Base-by-base conservation (phyloP, 2,797 vertebrate species). In the Chaetophractus vellerosus region DNA sequence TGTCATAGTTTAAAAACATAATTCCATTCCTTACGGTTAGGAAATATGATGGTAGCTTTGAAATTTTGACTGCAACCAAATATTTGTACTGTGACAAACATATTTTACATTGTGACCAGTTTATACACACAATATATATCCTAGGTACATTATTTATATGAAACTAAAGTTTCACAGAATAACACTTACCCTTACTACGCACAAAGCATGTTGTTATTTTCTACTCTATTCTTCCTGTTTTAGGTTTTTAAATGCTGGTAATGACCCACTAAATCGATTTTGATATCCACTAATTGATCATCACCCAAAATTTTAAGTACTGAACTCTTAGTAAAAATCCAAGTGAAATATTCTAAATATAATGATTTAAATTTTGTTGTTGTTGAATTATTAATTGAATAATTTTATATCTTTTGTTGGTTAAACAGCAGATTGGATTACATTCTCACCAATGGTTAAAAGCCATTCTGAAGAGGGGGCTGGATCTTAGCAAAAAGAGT, bases 41-140 rank as follows among this genome's bases (percentile, higher is more conserved):
- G 28, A 75, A 84, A 45, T 81, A 81, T 21, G 57, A 19, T 87
- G 75, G 38, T 75, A 9, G 38, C 88, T 89, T 96, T 94, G 26
- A 75, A 91, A 79, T 10, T 74, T 24, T 38, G 6, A 81, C 21
- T 38, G 26, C 28, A 91, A 55, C 41, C 23, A 94, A 80, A 5
- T 36, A 50, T 82, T 52, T 50, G 26, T 48, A 76, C 59, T 38
- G 24, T 63, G 48, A 90, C 48, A 48, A 83, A 6, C 36, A 80
- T 26, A n/a, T 68, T 69, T 69, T 24, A 69, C 21, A 69, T 21
- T 36, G 23, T 71, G 68, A 71, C 36, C 23, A 23, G 36, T 11
- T 41, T 38, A 71, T 5, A 71, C 11, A 71, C 10, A 71, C 9
- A 71, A 24, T 41, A 38, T 41, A 23, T 76, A 55, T 63, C 19